Evolutionary conservation across 2,797 vertebrate species (phyloP), one percentile per base, ranked within the genome.

Genomic region (Pipistrellus kuhlii): DNA sequence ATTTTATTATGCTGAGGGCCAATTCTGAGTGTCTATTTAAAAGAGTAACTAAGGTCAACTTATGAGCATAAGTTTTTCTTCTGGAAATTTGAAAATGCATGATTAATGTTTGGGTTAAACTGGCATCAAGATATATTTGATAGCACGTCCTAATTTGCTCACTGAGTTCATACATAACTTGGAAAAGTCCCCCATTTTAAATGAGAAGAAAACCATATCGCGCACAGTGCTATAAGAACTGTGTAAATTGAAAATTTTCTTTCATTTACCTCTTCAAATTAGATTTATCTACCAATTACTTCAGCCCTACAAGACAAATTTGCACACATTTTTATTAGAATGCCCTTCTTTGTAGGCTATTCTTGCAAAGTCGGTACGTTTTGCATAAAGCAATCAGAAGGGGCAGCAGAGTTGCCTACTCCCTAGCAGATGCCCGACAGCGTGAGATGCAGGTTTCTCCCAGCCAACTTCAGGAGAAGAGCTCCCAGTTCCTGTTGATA

Each of bases 241-340:
- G 51, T 32, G 77, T 59, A 72, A 86, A 94, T 66, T 0, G 0
- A 91, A 87, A 68, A 82, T 88, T 91, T 91, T 35, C 32, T 91
- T 95, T 95, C 27, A 71, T 93, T 96, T 97, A 85, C 14, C 51
- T 83, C 41, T 94, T 96, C 91, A 94, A 78, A 88, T 85, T 73
- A 6, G 23, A 93, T 94, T 95, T 80, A 78, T 53, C 13, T 57
- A 18, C 27, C 82, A 81, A 86, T 91, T 95, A 90, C 57, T 72
- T 84, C 59, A 85, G 72, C 44, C 0, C n/a, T 90, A 32, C 35
- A 90, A 83, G 46, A 90, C 25, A 95, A 90, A 88, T 81, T 83
- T 73, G 78, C 21, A 69, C 11, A 66, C 1, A 80, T 23, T 75
- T 94, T 85, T 38, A 92, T 64, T n/a, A 51, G 20, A 82, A 85